A percentile compares a stretch with the other conserved stretches of the same genome.
Evolutionary conservation across 2,888 invertebrate genomes (phyloP).

Genomic region (Fragum sueziense): DNA sequence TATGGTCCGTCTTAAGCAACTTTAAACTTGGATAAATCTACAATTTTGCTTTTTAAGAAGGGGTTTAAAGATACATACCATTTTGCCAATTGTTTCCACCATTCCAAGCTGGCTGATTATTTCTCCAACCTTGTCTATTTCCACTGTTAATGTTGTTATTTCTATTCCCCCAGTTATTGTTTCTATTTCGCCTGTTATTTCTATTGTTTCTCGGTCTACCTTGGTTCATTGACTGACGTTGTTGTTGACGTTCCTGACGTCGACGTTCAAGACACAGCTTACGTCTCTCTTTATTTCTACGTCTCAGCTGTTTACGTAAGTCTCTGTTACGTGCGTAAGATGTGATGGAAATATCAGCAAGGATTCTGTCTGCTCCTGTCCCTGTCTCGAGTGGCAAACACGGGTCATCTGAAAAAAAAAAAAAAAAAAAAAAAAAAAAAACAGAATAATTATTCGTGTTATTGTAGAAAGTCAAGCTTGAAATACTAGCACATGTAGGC

Average conservation of each 20-base stretch:
- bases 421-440: too few relatives aligned
- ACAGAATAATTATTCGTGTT: too few relatives aligned
- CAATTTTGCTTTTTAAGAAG: too few relatives aligned
- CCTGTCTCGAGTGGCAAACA: too few relatives aligned
- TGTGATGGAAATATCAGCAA: background rate
- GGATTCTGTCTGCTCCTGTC: background rate
- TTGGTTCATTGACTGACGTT: background rate
- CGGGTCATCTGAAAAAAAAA: too few relatives aligned
- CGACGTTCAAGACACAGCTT: background rate
- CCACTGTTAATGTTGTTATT: background rate
- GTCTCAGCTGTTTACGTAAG: background rate
- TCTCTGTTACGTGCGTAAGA: slow-evolving; percentile 3
- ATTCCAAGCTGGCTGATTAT: too few relatives aligned
- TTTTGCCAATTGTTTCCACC: background rate
- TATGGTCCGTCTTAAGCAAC: too few relatives aligned
- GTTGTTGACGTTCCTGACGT: background rate
- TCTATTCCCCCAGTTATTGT: background rate
- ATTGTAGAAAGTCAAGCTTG: too few relatives aligned
- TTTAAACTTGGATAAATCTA: too few relatives aligned
- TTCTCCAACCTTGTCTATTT: background rate
- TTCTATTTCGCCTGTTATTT: background rate
- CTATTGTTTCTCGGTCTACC: background rate
- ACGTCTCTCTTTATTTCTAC: background rate
- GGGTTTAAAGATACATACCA: too few relatives aligned
- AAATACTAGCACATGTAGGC: too few relatives aligned